Percentiles rank a stretch among this genome's conserved stretches.
These are phyloP conservation scores for Gryllus longicercus DNA, from an alignment of 2,888 invertebrate genomes.

Conservation along the genomic window DNA sequence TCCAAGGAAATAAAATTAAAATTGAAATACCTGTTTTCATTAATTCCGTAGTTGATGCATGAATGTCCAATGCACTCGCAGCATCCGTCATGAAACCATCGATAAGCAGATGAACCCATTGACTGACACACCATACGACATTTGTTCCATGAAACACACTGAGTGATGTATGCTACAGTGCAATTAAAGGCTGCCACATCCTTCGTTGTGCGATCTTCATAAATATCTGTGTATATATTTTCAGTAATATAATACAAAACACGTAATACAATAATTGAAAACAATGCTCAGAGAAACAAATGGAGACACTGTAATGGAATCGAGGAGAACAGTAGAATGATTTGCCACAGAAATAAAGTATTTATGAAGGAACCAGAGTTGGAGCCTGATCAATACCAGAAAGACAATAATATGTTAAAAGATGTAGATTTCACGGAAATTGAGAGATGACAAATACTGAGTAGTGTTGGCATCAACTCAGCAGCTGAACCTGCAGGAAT, in stretches of 20 bases:
- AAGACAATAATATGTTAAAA: too few relatives aligned
- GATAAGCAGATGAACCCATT: conserved; percentile 78
- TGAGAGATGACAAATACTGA: too few relatives aligned
- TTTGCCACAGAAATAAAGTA: too few relatives aligned
- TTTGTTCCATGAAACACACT: conserved; percentile 84
- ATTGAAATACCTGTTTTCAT: conserved; percentile 68
- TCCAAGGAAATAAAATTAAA: background rate
- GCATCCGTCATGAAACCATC: conserved; percentile 94
- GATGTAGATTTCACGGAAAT: too few relatives aligned
- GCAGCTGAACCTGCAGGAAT: too few relatives aligned
- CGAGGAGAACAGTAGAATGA: too few relatives aligned
- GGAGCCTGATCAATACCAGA: too few relatives aligned
- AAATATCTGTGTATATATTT: conserved; percentile 18
- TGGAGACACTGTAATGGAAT: too few relatives aligned
- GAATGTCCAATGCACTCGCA: conserved; percentile 88
- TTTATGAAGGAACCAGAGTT: too few relatives aligned
- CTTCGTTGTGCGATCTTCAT: too few relatives aligned
- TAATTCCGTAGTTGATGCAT: conserved; percentile 85
- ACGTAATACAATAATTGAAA: background rate
- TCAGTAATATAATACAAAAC: conserved; percentile 31
- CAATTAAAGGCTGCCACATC: conserved; percentile 69
- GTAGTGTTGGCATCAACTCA: too few relatives aligned
- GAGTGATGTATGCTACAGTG: conserved; percentile 85
- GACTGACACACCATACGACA: conserved; percentile 77
- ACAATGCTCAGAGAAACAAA: too few relatives aligned